Evolutionary conservation across 1,140 invertebrate species (phyloP).

Genomic region (Grapholita molesta): DNA sequence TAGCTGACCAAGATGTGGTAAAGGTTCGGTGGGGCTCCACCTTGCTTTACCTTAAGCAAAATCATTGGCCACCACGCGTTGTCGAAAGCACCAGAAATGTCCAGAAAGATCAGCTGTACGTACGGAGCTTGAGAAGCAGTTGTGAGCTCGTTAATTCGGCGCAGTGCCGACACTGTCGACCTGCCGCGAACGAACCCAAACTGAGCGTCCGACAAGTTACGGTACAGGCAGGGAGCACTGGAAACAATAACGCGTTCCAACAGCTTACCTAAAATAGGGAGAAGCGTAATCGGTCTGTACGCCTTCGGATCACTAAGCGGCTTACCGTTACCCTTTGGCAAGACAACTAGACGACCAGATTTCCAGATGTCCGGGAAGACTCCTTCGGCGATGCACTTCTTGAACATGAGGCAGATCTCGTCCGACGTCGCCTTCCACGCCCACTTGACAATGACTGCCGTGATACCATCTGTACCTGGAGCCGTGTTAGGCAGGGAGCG

Average conservation of each 20-base stretch:
- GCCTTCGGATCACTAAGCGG: conserved; percentile 41
- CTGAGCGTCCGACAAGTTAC: conserved; percentile 38
- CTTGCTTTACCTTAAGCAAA: conserved; percentile 29
- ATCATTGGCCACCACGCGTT: conserved; percentile 60
- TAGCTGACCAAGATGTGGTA: conserved; percentile 46
- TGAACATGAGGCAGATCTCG: conserved; percentile 27
- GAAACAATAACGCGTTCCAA: conserved; percentile 50
- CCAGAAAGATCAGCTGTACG: conserved; percentile 48
- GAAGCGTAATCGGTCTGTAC: conserved; percentile 62
- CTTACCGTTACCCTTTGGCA: conserved; percentile 52
- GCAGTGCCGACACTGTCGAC: conserved; percentile 58
- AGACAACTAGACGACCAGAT: conserved; percentile 37
- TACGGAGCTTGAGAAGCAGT: conserved; percentile 29
- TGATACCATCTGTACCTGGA: conserved; percentile 44
- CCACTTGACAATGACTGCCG: conserved; percentile 30
- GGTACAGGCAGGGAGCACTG: conserved; percentile 26
- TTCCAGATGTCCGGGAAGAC: conserved; percentile 61
- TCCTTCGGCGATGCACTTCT: conserved; percentile 33
- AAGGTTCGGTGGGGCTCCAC: conserved; percentile 33
- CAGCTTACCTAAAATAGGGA: conserved; percentile 57
- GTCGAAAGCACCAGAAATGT: conserved; percentile 72
- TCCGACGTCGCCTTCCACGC: conserved; percentile 1
- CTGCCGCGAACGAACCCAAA: conserved; percentile 42
- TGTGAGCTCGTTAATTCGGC: conserved; percentile 20
- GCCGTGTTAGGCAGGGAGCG: conserved; percentile 35